Conservation (phyloP, 2,797 vertebrate species). For the Acrocephalus scirpaceus region DNA sequence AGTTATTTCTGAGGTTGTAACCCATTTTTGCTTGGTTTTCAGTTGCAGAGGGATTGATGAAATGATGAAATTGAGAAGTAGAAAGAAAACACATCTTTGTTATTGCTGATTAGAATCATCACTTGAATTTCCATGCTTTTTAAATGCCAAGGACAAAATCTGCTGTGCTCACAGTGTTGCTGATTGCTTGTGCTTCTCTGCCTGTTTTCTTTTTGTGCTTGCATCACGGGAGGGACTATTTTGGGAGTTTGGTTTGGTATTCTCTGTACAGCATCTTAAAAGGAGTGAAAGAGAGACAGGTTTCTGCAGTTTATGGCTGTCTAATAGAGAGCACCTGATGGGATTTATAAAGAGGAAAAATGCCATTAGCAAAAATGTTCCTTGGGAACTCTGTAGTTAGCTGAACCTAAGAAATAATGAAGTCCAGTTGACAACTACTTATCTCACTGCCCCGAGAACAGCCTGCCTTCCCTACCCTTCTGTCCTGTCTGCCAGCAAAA, state of each 20-base stretch:
- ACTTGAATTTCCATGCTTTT: neutral
- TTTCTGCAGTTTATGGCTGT: neutral
- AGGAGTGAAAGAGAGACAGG: neutral
- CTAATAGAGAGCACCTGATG: neutral
- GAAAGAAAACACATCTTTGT: neutral
- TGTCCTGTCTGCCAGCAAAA: neutral
- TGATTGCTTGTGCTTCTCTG: neutral
- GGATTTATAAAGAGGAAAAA: neutral
- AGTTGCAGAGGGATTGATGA: neutral
- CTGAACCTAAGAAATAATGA: neutral
- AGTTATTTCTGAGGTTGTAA: neutral
- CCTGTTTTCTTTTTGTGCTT: neutral
- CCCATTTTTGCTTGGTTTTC: neutral
- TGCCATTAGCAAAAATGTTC: neutral
- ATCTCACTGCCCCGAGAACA: neutral
- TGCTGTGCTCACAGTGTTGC: neutral
- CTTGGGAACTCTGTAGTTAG: neutral
- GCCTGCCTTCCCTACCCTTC: neutral
- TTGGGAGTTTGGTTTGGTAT: neutral
- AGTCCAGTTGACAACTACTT: neutral
- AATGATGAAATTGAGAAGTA: neutral
- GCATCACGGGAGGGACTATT: fast-evolving
- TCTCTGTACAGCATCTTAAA: neutral
- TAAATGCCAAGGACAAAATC: neutral
- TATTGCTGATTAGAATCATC: neutral